A percentile compares a stretch with the other conserved stretches of the same genome.
Conservation (phyloP, 2,113 vertebrate species). For the Boulengeromyrus knoepffleri region DNA sequence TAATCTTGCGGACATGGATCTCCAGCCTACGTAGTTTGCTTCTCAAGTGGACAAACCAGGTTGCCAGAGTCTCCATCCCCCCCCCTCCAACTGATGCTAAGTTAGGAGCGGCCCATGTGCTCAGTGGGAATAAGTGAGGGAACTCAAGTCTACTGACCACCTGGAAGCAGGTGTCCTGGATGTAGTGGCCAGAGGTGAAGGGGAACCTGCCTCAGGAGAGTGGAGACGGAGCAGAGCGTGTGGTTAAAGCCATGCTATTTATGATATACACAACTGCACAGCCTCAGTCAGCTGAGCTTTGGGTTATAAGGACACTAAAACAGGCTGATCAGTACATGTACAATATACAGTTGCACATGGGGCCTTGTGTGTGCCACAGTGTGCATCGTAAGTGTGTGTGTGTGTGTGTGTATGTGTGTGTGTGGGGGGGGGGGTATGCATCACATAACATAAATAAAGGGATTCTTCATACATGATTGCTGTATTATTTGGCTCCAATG, state of each 20-base stretch:
- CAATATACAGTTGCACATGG: background rate
- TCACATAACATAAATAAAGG: background rate
- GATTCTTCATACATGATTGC: background rate
- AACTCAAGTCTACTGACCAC: background rate
- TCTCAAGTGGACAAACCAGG: background rate
- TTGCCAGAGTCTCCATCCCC: background rate
- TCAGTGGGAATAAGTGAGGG: background rate
- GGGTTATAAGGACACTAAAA: background rate
- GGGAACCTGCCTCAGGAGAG: background rate
- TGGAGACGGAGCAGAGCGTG: background rate
- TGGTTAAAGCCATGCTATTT: background rate
- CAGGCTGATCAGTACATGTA: background rate
- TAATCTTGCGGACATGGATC: background rate
- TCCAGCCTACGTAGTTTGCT: background rate
- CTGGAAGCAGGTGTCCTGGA: background rate
- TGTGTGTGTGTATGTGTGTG: background rate
- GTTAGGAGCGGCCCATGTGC: background rate
- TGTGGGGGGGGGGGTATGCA: background rate
- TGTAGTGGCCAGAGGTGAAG: background rate
- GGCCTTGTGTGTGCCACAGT: background rate
- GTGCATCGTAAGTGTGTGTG: background rate
- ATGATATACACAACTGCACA: no score
- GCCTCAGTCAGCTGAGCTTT: background rate
- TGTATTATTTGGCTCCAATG: background rate
- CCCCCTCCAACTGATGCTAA: background rate